Evolutionary conservation across 2,113 vertebrate species (phyloP), one percentile per base, ranked within the genome.

Genomic region (Thermophis baileyi): DNA sequence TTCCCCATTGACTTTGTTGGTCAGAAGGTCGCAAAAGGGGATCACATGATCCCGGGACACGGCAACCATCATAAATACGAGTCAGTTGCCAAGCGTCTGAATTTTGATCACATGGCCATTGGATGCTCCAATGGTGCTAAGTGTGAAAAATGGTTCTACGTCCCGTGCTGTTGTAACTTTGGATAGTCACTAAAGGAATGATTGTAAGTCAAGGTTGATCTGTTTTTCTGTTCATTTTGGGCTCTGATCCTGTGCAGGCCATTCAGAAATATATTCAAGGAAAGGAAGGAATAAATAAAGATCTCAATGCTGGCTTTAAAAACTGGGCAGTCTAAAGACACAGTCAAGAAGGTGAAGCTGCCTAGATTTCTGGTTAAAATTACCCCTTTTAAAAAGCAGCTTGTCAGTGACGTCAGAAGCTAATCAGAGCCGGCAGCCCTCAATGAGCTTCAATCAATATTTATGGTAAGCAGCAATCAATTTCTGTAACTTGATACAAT

Each of bases 401-500:
- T 11, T 1, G 54, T 47, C 20, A 9, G 24, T 20, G 30, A 90
- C 47, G 49, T 0, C n/a, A 94, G 91, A 93, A 74, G 49, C 20
- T 87, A 24, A 90, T 5, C 6, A 57, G 54, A 40, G 74, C 11
- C 14, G 55, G 5, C 3, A n/a, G 44, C 7, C 18, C 1, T 22
- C 51, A 90, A 74, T 93, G 20, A 69, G 35, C 91, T 46, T 30
- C 24, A 22, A 0, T 0, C 7, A 20, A 51, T 14, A 20, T 14
- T 74, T 47, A 89, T 0, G 0, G 6, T 4, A 55, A 0, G 87
- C 93, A 55, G 6, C 2, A 90, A 89, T 74, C 40, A 2, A 16
- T 89, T 85, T 86, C n/a, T 46, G 16, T 22, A 93, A 92, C 90
- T 93, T 57, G 92, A 91, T 14, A 81, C 0, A 24, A 91, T 88